Evolutionary conservation across 2,888 invertebrate species (phyloP), one percentile per base, ranked within the genome.

Genomic region (Cryptus armator): DNA sequence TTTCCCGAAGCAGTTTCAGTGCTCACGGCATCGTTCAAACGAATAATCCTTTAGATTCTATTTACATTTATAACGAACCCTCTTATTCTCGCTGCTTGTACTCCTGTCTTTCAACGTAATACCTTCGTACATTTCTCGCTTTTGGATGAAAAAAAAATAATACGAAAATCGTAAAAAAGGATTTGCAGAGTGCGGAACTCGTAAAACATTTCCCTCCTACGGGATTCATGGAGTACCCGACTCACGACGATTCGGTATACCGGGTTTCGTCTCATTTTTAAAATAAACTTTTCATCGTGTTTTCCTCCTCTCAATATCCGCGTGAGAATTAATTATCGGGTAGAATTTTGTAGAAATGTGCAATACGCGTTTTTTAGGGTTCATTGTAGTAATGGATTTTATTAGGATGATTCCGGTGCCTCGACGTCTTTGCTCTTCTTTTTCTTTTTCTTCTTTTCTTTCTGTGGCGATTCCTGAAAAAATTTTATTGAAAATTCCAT

Each of bases 381-480:
- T 75, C 9, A n/a, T 64, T 66, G 19, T 67, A 71, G 62, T 48
- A 32, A 10, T 75, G 78, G 70, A 51, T 78, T 82, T 77, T 64
- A 16, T 66, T 76, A 85, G 44, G 81, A 71, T 56, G 83, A 46
- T 74, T 86, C 86, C 53, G 83, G 44, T 64, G 86, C 92, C 87
- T 95, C 96, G 89, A 95, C 95, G 83, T 96, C 95, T 93, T 96
- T 96, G 91, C 96, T 96, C 93, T 96, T 97, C 94, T 97, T 97
- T 94, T 97, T 97, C 93, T 97, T 97, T 92, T 97, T 97, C 93
- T 97, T 97, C 87, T 97, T 96, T 91, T 96, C 96, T 88, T 95
- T 95, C 10, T 93, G 91, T 59, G 90, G 86, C 9, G 91, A 85
- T 86, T 90, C 93, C 94, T 93, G 86, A 86, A 89, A 90, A 81